phyloP scores from a whole-genome alignment of 2,113 vertebrate genomes.

The Psephotus haematonotus region DNA sequence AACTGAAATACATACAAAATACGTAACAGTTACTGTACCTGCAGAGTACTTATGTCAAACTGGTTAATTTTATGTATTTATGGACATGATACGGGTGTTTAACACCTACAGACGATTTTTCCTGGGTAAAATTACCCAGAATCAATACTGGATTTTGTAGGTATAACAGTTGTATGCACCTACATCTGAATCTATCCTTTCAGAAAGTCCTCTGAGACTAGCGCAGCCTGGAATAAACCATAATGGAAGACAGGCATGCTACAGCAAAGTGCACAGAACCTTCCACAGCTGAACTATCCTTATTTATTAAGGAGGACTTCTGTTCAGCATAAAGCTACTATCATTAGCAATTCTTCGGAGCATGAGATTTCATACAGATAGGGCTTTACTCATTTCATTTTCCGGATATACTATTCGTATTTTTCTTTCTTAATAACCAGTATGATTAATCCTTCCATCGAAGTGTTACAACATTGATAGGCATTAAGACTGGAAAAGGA shows the following conservation, averaged over 20 bases:
- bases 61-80: background rate
- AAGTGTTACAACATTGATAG: background rate
- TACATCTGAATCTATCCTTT: background rate
- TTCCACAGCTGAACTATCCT: background rate
- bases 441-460: background rate
- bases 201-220: background rate
- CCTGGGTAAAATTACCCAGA: background rate
- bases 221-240: background rate
- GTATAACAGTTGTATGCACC: background rate
- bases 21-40: background rate
- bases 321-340: background rate
- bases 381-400: background rate
- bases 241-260: background rate
- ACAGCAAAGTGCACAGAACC: background rate
- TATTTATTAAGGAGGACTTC: background rate
- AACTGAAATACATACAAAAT: background rate
- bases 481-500: background rate
- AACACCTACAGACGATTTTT: background rate
- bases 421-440: background rate
- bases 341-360: background rate
- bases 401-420: accelerated
- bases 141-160: background rate
- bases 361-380: background rate
- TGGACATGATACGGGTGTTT: background rate
- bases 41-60: background rate